phyloP scores from a whole-genome alignment of 1,140 invertebrate species.

The Bombus huntii region DNA sequence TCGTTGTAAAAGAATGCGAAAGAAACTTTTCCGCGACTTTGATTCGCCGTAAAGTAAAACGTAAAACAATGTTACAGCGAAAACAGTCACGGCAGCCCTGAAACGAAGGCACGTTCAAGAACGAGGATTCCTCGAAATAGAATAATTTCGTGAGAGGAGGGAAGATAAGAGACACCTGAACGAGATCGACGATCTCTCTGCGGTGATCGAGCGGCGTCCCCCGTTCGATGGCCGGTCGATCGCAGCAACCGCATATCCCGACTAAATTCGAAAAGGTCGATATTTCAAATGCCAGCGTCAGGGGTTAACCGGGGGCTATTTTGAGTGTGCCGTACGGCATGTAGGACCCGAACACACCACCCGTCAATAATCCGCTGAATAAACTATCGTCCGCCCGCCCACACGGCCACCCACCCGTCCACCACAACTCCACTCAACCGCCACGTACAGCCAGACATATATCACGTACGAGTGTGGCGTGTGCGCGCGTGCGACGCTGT shows the following conservation, averaged over 20 bases:
- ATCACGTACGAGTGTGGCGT: constrained; percentile 55
- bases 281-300: constrained; percentile 76
- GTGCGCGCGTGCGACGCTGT: constrained; percentile 15
- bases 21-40: no score
- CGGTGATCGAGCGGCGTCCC: constrained; percentile 15
- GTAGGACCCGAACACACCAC: constrained; percentile 74
- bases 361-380: constrained; percentile 83
- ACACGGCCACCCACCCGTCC: constrained; percentile 74
- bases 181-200: neutral
- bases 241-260: constrained; percentile 61
- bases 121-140: no score
- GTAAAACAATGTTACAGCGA: no score
- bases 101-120: no score
- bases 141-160: neutral
- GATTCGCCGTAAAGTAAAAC: no score
- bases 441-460: constrained; percentile 69
- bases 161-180: neutral
- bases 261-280: constrained; percentile 76
- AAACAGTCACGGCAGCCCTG: no score
- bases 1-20: no score
- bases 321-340: constrained; percentile 75
- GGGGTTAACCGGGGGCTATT: constrained; percentile 79
- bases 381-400: constrained; percentile 80
- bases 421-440: constrained; percentile 72
- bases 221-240: constrained; percentile 13